Base-by-base conservation (phyloP, 2,888 invertebrate genomes). In the Synergus umbraculus region DNA sequence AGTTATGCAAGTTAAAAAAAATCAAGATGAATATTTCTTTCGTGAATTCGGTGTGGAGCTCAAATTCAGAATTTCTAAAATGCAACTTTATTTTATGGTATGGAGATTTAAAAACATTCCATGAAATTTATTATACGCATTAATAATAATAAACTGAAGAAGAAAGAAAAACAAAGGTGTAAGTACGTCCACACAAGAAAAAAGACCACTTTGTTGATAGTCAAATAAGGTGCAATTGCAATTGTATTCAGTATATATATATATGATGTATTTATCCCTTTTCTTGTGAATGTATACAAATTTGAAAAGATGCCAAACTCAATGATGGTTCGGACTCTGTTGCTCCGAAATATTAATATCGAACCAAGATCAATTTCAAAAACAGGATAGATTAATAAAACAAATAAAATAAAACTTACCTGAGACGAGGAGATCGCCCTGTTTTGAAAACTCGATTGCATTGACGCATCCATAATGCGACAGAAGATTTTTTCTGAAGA, bases 381-480 rank as follows among this genome's bases (percentile, higher is more conserved):
- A 49, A 12, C 15, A 49, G 29, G 7, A 69, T 29, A 4, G 13
- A 37, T 46, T 22, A 43, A 44, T 3, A 29, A 46, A 22, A 44
- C 1, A 44, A 46, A 10, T 41, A 60, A 44, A 46, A 10, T 46
- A 60, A 66, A 76, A 80, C 92, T 94, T 93, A 98, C 98, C 98
- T 91, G 98, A 98, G 87, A 96, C 95, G 83, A 98, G 94, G 88
- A 95, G 95, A 92, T 97, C 96, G 87, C 98, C 98, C 93, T 97
- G 96, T 86, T 95, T 94, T 77, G 97, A 98, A 93, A 98, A 98
- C 93, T 98, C 98, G 88, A 98, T 96, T 83, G 98, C 98, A 94
- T 98, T 98, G 80, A 98, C 97, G 94, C 98, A 98, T 89, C 98
- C 98, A 94, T 95, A 98, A 94, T 98, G 98, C 85, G 97, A 96